Conservation (phyloP, 2,888 invertebrate genomes). For the Drosophila anceps region DNA sequence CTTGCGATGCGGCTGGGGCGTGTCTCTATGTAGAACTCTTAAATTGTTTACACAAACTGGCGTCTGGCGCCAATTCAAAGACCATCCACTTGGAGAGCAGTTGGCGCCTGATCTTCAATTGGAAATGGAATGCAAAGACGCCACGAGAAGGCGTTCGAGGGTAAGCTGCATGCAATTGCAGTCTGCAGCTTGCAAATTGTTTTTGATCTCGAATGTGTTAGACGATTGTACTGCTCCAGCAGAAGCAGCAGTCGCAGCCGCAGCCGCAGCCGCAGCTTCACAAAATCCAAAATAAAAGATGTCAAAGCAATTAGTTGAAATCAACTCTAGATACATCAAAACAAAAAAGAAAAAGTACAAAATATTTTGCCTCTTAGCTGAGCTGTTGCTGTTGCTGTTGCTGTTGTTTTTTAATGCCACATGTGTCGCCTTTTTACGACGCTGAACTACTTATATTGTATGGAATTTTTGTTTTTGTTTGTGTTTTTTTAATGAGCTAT, state of each 20-base stretch:
- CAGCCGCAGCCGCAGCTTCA: too few species aligned
- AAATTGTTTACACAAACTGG: conserved; percentile 52
- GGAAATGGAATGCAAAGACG: conserved; percentile 46
- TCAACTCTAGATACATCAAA: conserved; percentile 55
- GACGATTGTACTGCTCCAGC: neutral
- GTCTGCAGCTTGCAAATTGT: conserved; percentile 54
- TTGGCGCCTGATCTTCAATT: conserved; percentile 58
- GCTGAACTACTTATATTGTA: conserved; percentile 62
- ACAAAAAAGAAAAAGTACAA: conserved; percentile 21
- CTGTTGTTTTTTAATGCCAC: conserved; percentile 58
- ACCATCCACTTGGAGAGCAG: conserved; percentile 44
- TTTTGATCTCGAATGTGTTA: conserved; percentile 32
- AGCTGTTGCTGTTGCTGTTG: conserved; percentile 17
- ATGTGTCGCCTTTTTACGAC: conserved; percentile 61
- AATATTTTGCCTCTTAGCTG: conserved; percentile 3
- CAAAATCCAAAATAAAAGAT: conserved; percentile 25
- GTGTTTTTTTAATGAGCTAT: conserved; percentile 66
- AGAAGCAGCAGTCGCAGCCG: too few species aligned
- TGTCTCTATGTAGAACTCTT: conserved; percentile 25
- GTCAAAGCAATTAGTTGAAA: conserved; percentile 70
- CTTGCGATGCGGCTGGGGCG: conserved; percentile 17
- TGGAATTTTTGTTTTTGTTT: conserved; percentile 45
- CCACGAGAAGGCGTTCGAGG: neutral
- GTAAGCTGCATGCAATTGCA: conserved; percentile 40
- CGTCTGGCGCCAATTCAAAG: conserved; percentile 56